Conservation (phyloP, 2,888 invertebrate genomes). For the Hirtodrosophila histrioides region DNA sequence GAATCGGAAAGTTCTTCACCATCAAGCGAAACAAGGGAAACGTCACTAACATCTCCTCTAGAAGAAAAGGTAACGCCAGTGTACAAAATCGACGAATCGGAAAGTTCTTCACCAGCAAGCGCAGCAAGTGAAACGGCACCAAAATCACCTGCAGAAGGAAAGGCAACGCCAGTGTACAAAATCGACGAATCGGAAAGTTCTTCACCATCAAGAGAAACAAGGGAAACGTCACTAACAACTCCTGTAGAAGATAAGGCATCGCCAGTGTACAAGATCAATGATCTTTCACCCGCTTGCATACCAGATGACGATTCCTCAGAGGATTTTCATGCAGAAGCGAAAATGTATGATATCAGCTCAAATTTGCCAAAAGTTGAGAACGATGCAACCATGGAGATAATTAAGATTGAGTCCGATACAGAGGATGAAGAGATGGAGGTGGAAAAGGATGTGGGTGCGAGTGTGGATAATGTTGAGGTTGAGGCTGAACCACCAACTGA, state of each 20-base stretch:
- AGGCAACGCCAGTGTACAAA: slow-evolving; percentile 26
- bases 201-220: no score
- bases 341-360: slow-evolving; percentile 11
- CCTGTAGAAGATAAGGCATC: not conserved
- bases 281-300: slow-evolving; percentile 41
- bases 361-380: slow-evolving; percentile 11
- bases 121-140: not conserved
- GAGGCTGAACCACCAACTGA: slow-evolving; percentile 2
- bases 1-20: slow-evolving; percentile 12
- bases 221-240: not conserved
- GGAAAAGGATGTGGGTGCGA: not conserved
- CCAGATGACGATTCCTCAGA: slow-evolving; percentile 34
- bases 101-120: not conserved
- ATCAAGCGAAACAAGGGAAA: not conserved
- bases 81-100: slow-evolving; percentile 26
- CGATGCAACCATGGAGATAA: slow-evolving; percentile 17
- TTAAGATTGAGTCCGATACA: slow-evolving; percentile 53
- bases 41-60: not conserved
- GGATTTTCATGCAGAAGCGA: slow-evolving; percentile 18
- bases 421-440: slow-evolving; percentile 20
- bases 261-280: slow-evolving; percentile 31
- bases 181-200: no score
- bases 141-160: not conserved
- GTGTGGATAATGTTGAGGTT: not conserved
- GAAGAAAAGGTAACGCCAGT: slow-evolving; percentile 9